Evolutionary conservation across 23 tunicate genomes (phyloP).

Genomic region (Phallusia fumigata): DNA sequence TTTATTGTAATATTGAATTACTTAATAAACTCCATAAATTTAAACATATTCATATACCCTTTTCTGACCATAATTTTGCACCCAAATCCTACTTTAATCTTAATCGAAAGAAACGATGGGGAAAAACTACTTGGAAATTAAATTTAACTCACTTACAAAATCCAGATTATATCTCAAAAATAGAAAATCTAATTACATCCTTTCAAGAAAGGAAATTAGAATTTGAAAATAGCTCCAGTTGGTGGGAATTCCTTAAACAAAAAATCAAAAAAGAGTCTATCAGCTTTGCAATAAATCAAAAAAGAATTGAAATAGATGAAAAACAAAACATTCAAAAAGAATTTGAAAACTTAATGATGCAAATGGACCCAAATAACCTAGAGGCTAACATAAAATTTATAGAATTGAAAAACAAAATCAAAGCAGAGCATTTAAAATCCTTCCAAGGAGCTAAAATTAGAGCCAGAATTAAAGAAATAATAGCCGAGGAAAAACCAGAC

Average conservation of each 20-base stretch:
- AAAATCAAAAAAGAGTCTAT: not conserved
- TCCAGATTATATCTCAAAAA: not conserved
- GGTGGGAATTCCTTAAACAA: no score
- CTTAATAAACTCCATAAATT: not conserved
- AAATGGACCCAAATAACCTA: not conserved
- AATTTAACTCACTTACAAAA: not conserved
- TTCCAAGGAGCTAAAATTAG: not conserved
- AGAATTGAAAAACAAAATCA: not conserved
- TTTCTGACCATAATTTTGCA: not conserved
- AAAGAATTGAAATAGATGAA: not conserved
- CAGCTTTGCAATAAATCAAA: not conserved
- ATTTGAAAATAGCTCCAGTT: no score
- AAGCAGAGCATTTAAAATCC: not conserved
- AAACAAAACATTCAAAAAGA: not conserved
- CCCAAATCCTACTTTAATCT: not conserved
- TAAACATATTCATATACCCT: not conserved
- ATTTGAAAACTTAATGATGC: not conserved
- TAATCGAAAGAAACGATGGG: not conserved
- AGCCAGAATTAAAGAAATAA: not conserved
- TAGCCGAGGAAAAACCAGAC: slow-evolving; percentile 6
- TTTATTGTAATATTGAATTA: not conserved
- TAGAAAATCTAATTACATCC: not conserved
- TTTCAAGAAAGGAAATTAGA: no score
- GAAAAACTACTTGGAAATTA: not conserved
- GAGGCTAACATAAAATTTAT: not conserved